Percentiles rank a stretch among this genome's conserved stretches.
phyloP scores from a whole-genome alignment of 2,888 invertebrate species.

The Tetramorium bicarinatum region DNA sequence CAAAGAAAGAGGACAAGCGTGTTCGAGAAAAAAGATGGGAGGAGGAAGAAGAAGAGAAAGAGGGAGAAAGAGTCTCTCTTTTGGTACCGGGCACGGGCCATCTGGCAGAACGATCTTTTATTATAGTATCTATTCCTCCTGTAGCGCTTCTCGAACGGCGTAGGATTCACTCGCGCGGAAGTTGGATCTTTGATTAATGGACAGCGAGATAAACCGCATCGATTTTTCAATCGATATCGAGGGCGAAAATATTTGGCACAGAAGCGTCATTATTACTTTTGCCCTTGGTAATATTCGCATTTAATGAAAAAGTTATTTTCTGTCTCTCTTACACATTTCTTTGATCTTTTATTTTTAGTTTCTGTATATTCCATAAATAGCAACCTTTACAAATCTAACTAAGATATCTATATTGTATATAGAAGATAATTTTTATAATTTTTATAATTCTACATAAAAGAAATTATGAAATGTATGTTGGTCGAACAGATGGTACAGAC shows the following conservation, averaged over 20 bases:
- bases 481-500: not conserved
- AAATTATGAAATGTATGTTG: not conserved
- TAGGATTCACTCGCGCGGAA: slow-evolving; percentile 71
- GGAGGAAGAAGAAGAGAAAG: slow-evolving; percentile 31
- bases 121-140: slow-evolving; percentile 71
- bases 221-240: slow-evolving; percentile 50
- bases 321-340: not conserved
- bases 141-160: slow-evolving; percentile 63
- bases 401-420: not conserved
- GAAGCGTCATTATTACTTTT: not conserved
- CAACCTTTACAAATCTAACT: not conserved
- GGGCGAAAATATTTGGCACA: not conserved
- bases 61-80: slow-evolving; percentile 55
- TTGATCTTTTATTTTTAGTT: not conserved
- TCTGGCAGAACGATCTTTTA: slow-evolving; percentile 75
- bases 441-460: not conserved
- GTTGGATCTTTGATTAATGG: slow-evolving; percentile 73
- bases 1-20: slow-evolving; percentile 28
- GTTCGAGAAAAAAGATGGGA: slow-evolving; percentile 54
- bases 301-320: not conserved
- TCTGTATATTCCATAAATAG: not conserved
- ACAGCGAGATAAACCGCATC: slow-evolving; percentile 66
- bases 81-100: slow-evolving; percentile 74
- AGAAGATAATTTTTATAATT: not conserved
- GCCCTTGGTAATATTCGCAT: slow-evolving; percentile 6